Base-by-base conservation (phyloP, 2,113 vertebrate species). In the Sterrhoptilus dennistouni region DNA sequence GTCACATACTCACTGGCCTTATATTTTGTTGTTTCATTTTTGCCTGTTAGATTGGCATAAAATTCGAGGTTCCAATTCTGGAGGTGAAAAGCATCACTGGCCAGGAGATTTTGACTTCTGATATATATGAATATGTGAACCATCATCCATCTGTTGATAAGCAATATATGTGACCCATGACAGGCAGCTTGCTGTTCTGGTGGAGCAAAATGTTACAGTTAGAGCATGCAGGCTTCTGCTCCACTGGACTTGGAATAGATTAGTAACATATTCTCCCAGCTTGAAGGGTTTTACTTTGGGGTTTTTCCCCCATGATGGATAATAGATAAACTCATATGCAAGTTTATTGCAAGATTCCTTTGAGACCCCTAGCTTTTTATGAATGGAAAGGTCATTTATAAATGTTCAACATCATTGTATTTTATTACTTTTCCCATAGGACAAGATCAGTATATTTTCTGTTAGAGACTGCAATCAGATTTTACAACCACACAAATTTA, bases 341-440 rank as follows among this genome's bases (percentile, higher is more conserved):
- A 87, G 75, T 66, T 97, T 97, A 94, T 91, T 86, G 74, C 82
- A 90, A 87, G 57, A 77, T 93, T 97, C 96, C 94, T 96, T 61
- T 69, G 96, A 98, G 96, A 92, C 83, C 33, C 4, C 33, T 83
- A 74, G 83, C 50, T 97, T 97, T 98, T 97, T 94, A 82, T 97
- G 96, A 98, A 97, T 97, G 95, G 82, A 97, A 96, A 97, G 93
- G 85, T 96, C 63, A 91, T 97, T 98, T 96, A 80, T 97, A 95
- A 96, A 95, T 90, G 81, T 64, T 94, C 92, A 85, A 35, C 92
- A n/a, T 96, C 28, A 60, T 84, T 95, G 89, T 84, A 53, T 92
- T 90, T 93, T 92, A 74, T 90, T 96, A 50, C 83, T 97, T 97
- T 94, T 83, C 90, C 70, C 77, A 36, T 61, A 80, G 85, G 94